Conservation (phyloP, 1,140 invertebrate genomes). For the Heliconius congener region DNA sequence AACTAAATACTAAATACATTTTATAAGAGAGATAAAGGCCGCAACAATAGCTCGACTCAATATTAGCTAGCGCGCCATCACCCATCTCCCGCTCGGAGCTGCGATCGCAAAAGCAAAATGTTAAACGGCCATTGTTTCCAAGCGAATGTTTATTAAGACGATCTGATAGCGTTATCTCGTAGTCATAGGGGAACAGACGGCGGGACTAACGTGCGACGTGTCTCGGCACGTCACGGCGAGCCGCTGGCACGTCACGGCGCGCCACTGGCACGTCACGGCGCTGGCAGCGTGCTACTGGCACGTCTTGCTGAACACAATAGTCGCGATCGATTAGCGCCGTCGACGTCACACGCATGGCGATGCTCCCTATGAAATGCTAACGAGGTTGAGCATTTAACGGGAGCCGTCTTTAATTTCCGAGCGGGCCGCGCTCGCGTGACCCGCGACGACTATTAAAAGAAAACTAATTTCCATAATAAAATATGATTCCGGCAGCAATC, state of each 20-base stretch:
- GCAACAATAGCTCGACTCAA: conserved; percentile 43
- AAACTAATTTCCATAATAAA: conserved; percentile 78
- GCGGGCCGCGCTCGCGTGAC: conserved; percentile 59
- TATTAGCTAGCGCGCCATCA: conserved; percentile 47
- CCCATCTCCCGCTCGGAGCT: conserved; percentile 44
- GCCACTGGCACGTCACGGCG: conserved; percentile 18
- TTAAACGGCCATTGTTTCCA: conserved; percentile 74
- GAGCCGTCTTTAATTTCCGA: conserved; percentile 66
- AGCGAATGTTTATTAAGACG: conserved; percentile 78
- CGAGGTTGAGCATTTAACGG: conserved; percentile 53
- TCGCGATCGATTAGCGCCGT: conserved; percentile 64
- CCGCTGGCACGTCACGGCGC: conserved; percentile 25
- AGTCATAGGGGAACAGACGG: conserved; percentile 65
- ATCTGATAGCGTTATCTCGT: conserved; percentile 75
- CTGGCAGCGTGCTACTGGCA: background rate
- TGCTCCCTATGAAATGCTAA: conserved; percentile 54
- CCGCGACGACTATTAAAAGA: conserved; percentile 69
- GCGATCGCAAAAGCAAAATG: conserved; percentile 65
- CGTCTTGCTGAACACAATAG: conserved; percentile 56
- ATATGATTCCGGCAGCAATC: conserved; percentile 63
- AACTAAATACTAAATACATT: conserved; percentile 22
- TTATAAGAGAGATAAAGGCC: conserved; percentile 16
- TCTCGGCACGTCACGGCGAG: conserved; percentile 33
- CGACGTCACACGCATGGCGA: conserved; percentile 44
- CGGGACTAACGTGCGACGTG: conserved; percentile 62